Base-by-base conservation (phyloP, 2,113 vertebrate species). In the Nestor notabilis region DNA sequence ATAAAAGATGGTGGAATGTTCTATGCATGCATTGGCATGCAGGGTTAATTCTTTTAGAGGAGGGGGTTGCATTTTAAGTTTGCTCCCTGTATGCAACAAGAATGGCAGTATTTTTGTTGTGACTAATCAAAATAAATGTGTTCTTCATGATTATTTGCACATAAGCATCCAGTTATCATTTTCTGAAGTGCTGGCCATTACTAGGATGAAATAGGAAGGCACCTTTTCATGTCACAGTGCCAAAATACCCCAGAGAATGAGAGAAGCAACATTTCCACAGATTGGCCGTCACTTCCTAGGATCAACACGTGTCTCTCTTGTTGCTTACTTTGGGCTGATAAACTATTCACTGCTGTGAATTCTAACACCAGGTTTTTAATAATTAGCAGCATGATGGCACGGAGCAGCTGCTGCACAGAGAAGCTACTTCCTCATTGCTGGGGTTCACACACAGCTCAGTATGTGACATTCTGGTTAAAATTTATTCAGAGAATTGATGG, bases 401-500 rank as follows among this genome's bases (percentile, higher is more conserved):
- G 19, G 49, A 93, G 61, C 92, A 80, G 53, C 87, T 96, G 83
- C 93, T 77, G 93, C 31, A 20, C 58, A 25, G 71, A 87, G 82
- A 56, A 94, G n/a, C 46, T 63, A 7, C 60, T 39, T 87, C 74
- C 82, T 17, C 68, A 23, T 77, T 75, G 81, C 60, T 65, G 12
- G n/a, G 84, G 60, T 77, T 96, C 80, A 85, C 28, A 17, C 23
- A 6, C 39, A 77, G 71, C 81, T 97, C 83, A 17, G 75, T 58
- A 65, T 80, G 77, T 66, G 69, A 68, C 68, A 13, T 5, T 35
- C 60, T 89, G 76, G 44, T 39, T 89, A 77, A 86, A 60, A 79
- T 97, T 98, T 95, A 78, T 93, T 75, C 93, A 76, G 81, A 83
- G 50, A 89, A 66, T 33, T 53, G 39, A 83, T 37, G 39, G 17